Conservation (phyloP, 2,888 invertebrate genomes). For the Linnaemya vulpina region DNA sequence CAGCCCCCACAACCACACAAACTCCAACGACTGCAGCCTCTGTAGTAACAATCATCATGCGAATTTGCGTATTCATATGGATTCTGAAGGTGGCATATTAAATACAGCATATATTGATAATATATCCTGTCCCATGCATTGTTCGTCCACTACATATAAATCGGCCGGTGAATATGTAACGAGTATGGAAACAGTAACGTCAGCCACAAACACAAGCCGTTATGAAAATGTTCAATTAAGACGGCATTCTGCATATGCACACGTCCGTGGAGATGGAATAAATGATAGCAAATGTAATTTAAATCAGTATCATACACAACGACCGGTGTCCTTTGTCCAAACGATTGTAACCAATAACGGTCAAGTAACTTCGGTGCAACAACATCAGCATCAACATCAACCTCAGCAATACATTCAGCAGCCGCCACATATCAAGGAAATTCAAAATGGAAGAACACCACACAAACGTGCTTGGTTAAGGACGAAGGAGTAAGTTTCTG, state of each 20-base stretch:
- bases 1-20: neutral
- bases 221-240: slow-evolving; percentile 62
- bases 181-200: neutral
- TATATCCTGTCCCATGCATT: slow-evolving; percentile 50
- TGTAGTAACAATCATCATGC: slow-evolving; percentile 35
- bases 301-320: slow-evolving; percentile 56
- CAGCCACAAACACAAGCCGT: slow-evolving; percentile 34
- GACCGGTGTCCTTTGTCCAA: slow-evolving; percentile 78
- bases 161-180: neutral
- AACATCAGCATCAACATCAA: slow-evolving; percentile 57
- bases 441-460: slow-evolving; percentile 38
- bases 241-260: slow-evolving; percentile 74
- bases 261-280: slow-evolving; percentile 73
- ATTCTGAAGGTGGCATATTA: slow-evolving; percentile 70
- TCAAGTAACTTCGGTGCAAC: slow-evolving; percentile 77
- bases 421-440: slow-evolving; percentile 52
- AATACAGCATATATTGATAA: slow-evolving; percentile 73
- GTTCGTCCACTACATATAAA: neutral
- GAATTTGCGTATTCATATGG: slow-evolving; percentile 53
- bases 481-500: slow-evolving; percentile 76
- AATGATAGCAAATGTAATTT: slow-evolving; percentile 71
- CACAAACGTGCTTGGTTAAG: slow-evolving; percentile 73
- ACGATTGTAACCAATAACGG: slow-evolving; percentile 79
- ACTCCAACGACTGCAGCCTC: neutral
- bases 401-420: slow-evolving; percentile 47